Evolutionary conservation across 2,888 invertebrate genomes (phyloP), one percentile per base, ranked within the genome.

Genomic region (Dendrolimus pini): DNA sequence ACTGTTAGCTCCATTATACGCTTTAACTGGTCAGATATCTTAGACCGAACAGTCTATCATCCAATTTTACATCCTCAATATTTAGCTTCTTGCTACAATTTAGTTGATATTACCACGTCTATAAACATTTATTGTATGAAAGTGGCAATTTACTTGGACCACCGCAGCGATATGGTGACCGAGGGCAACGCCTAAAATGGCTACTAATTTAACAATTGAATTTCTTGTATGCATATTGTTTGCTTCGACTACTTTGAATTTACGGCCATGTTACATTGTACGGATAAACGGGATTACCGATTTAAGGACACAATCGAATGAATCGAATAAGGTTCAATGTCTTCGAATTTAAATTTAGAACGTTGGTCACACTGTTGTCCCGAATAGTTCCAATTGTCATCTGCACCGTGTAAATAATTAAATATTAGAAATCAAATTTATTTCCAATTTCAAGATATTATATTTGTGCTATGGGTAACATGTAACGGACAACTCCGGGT

Each of bases 211-310:
- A 13, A 56, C 47, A 54, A 59, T 56, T 54, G 54, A 59, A 65
- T 71, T 64, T 63, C 62, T 57, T 58, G 60, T 62, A 65, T 9
- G 47, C 47, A 12, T 47, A 47, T 12, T 47, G 47, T 47, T 47
- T 47, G 47, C 9, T 47, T 12, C 47, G 47, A 47, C 47, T 10
- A 47, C 12, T 47, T 12, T 9, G 47, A 47, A 47, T 47, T 12
- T 30, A 30, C 30, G 30, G 30, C 30, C 7, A 12, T 47, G 2
- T 10, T 47, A 47, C 47, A 12, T 47, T 47, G 9, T 47, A 30
- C 30, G 47, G 12, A 47, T 7, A 10, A 47, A 9, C 47, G 9
- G 9, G 47, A 10, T 47, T 47, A 9, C 2, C 8, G 12, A 9
- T 12, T 47, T 10, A 47, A 47, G 9, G 10, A 47, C 12, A 10